Percentiles rank a stretch among this genome's conserved stretches.
Evolutionary conservation across 2,888 invertebrate genomes (phyloP).

Genomic region (Eristalis pertinax): DNA sequence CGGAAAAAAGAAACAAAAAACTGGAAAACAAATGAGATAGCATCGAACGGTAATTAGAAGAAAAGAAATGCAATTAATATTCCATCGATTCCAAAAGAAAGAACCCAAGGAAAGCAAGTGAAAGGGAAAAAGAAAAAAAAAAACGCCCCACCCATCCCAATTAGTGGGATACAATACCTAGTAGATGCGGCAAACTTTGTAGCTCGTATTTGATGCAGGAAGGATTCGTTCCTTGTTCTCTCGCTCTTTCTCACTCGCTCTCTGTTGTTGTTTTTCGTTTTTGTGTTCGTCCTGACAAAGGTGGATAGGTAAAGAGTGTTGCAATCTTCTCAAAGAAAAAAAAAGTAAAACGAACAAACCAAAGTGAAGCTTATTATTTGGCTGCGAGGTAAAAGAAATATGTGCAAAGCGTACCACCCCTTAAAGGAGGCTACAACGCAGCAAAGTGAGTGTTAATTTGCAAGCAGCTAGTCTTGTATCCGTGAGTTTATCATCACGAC

Average conservation of each 20-base stretch:
- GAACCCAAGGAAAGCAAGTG: neutral
- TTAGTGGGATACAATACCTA: slow-evolving; percentile 43
- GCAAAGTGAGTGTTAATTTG: slow-evolving; percentile 63
- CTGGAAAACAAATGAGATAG: neutral
- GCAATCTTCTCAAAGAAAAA: slow-evolving; percentile 23
- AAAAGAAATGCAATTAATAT: slow-evolving; percentile 12
- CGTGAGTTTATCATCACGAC: slow-evolving; percentile 48
- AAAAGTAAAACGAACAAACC: neutral
- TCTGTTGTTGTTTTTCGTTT: slow-evolving; percentile 7
- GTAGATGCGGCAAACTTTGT: slow-evolving; percentile 60
- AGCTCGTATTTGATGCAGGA: slow-evolving; percentile 37
- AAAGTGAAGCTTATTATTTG: slow-evolving; percentile 66
- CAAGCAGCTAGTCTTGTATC: too few relatives aligned
- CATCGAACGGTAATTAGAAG: neutral
- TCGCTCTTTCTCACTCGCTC: slow-evolving; percentile 8
- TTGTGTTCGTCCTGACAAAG: slow-evolving; percentile 2
- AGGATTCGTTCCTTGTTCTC: slow-evolving; percentile 42
- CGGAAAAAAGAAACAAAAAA: neutral
- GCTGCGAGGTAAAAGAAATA: slow-evolving; percentile 24
- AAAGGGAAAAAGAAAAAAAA: slow-evolving; percentile 28
- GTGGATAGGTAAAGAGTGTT: slow-evolving; percentile 27
- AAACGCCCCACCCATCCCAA: slow-evolving; percentile 70
- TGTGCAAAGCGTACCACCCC: slow-evolving; percentile 31
- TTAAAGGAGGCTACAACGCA: slow-evolving; percentile 39
- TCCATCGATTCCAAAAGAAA: neutral